phyloP scores from a whole-genome alignment of 2,797 vertebrate genomes.

The Ispidina lecontei region DNA sequence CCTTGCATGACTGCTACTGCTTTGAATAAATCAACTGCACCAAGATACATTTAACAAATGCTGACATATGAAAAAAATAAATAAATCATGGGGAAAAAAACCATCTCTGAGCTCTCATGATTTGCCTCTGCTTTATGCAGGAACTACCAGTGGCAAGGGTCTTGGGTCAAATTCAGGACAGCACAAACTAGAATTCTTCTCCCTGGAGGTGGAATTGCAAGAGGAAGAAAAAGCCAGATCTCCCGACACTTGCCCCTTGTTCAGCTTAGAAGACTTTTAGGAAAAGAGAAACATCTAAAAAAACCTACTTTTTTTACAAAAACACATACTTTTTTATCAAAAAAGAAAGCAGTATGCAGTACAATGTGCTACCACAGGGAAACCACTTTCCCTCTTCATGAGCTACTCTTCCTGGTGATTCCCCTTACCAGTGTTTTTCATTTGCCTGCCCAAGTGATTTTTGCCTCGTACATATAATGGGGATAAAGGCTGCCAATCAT shows the following conservation, averaged over 20 bases:
- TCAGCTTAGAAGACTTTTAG: not conserved
- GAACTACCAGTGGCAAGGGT: not conserved
- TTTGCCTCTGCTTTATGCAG: not conserved
- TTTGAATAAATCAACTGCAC: not conserved
- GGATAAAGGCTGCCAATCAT: not conserved
- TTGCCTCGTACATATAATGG: not conserved
- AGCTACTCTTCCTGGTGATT: not conserved
- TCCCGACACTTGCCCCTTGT: not conserved
- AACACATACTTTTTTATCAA: not conserved
- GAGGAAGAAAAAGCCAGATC: not conserved
- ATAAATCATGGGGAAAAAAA: not conserved
- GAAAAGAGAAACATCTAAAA: not conserved
- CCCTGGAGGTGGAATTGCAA: not conserved
- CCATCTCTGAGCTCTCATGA: not conserved
- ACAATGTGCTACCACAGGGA: constrained; percentile 18
- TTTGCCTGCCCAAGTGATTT: not conserved
- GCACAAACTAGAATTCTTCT: not conserved
- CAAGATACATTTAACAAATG: not conserved
- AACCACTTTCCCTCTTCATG: not conserved
- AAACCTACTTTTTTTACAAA: not conserved
- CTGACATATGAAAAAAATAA: not conserved
- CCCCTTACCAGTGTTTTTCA: not conserved
- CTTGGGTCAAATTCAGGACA: not conserved
- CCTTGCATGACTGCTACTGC: not conserved
- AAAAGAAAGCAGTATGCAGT: not conserved